Evolutionary conservation across 2,797 vertebrate genomes (phyloP).

Genomic region (Acanthurus leucopareius): DNA sequence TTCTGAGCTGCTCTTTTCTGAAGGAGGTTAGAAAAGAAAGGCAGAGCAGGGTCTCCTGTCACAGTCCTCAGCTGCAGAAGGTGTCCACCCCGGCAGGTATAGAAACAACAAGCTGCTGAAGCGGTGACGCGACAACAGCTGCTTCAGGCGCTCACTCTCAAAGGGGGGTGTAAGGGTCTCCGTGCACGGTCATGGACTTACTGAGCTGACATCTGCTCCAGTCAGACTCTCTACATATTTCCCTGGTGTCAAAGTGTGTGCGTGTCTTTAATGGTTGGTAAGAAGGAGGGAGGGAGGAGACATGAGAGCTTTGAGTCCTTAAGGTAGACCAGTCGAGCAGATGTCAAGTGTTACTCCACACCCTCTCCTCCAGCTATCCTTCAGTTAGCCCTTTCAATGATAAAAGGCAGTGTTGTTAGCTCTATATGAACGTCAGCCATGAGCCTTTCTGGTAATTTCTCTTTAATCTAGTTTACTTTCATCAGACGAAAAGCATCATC

Average conservation of each 20-base stretch:
- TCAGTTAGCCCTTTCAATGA: slow-evolving; percentile 30
- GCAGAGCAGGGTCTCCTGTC: background rate
- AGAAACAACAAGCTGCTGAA: slow-evolving; percentile 54
- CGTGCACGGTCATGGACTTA: slow-evolving; percentile 66
- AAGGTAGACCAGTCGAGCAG: slow-evolving; percentile 23
- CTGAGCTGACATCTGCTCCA: slow-evolving; percentile 76
- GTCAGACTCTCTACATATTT: slow-evolving; percentile 55
- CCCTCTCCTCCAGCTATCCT: slow-evolving; percentile 24
- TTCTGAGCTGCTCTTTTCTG: background rate
- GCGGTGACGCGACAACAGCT: slow-evolving; percentile 68
- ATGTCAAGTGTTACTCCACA: slow-evolving; percentile 38
- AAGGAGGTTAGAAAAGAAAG: background rate
- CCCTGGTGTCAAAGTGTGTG: slow-evolving; percentile 48
- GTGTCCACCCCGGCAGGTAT: slow-evolving; percentile 61
- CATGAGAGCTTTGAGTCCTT: slow-evolving; percentile 20
- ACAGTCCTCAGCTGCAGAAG: slow-evolving; percentile 30
- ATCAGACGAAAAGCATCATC: slow-evolving; percentile 48
- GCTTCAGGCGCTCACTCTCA: slow-evolving; percentile 56
- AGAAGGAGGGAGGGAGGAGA: slow-evolving; percentile 37
- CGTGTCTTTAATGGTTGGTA: slow-evolving; percentile 42
- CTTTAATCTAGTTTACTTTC: slow-evolving; percentile 56
- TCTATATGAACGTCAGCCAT: slow-evolving; percentile 9
- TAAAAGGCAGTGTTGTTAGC: slow-evolving; percentile 26
- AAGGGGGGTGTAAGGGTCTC: slow-evolving; percentile 39
- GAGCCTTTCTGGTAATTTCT: slow-evolving; percentile 40